Conservation (phyloP, 2,113 vertebrate species). For the pig (Sus scrofa) region DNA sequence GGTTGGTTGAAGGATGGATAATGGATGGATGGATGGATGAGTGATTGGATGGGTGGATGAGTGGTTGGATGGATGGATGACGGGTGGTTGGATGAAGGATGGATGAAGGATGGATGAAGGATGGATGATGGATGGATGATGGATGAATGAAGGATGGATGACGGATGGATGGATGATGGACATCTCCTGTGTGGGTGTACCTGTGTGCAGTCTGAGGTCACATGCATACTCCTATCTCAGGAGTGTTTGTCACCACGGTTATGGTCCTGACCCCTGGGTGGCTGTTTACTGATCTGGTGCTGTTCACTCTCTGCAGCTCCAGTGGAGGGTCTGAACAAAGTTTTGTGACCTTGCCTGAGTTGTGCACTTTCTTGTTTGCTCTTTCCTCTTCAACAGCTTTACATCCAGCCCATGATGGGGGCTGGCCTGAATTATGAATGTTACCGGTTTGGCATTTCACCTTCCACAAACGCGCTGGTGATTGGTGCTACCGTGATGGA, state of each 20-base stretch:
- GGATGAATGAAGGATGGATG: no score
- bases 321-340: neutral
- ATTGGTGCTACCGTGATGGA: conserved; percentile 99
- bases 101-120: no score
- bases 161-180: neutral
- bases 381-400: conserved; percentile 89
- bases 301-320: no score
- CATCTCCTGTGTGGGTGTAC: accelerated
- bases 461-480: conserved; percentile 93
- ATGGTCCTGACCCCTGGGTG: neutral
- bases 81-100: no score
- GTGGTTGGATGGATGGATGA: no score
- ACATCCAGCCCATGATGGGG: conserved; percentile 94
- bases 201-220: neutral
- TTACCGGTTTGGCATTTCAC: conserved; percentile 95
- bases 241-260: neutral
- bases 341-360: neutral
- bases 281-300: no score
- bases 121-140: no score
- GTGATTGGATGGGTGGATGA: no score
- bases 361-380: neutral
- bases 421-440: conserved; percentile 91
- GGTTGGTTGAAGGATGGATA: no score
- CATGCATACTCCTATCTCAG: accelerated
- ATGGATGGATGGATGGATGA: no score